Percentiles rank a stretch among this genome's conserved stretches.
These are phyloP conservation scores for Lepidurus packardi DNA, from an alignment of 1,140 invertebrate species.

Conservation along the genomic window DNA sequence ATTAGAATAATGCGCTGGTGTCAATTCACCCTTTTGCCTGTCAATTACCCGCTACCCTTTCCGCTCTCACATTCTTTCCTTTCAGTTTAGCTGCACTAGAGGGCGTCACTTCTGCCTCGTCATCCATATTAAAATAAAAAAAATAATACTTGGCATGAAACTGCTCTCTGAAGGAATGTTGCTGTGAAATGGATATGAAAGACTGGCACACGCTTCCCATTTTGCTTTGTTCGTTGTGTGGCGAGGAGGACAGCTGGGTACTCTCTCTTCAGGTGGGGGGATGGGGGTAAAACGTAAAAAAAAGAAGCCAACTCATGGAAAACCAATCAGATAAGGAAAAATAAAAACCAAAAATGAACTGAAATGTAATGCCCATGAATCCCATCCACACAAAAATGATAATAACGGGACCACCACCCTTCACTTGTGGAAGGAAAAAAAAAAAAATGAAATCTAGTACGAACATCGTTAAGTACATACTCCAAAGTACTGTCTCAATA, in stretches of 20 bases:
- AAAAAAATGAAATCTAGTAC: neutral
- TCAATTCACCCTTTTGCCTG: neutral
- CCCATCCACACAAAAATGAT: conserved; percentile 13
- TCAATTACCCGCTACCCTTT: neutral
- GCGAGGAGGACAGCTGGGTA: conserved; percentile 8
- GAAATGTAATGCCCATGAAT: conserved; percentile 22
- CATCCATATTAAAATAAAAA: neutral
- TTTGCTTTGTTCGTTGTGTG: conserved; percentile 13
- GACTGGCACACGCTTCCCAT: neutral
- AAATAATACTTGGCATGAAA: neutral
- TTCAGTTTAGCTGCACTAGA: neutral
- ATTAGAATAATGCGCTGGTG: neutral
- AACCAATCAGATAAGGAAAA: neutral
- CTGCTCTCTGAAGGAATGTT: conserved; percentile 13
- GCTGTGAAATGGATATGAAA: conserved; percentile 22
- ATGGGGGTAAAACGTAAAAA: neutral
- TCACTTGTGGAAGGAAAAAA: neutral
- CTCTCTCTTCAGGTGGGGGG: neutral
- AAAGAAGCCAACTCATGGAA: neutral
- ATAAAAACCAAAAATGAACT: neutral
- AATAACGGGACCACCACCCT: neutral
- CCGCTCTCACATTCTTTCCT: neutral
- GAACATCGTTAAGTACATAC: conserved; percentile 4
- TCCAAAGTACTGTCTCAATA: neutral
- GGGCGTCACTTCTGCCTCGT: neutral